Evolutionary conservation across 2,113 vertebrate species (phyloP), one percentile per base, ranked within the genome.

Genomic region (Opisthocomus hoazin): DNA sequence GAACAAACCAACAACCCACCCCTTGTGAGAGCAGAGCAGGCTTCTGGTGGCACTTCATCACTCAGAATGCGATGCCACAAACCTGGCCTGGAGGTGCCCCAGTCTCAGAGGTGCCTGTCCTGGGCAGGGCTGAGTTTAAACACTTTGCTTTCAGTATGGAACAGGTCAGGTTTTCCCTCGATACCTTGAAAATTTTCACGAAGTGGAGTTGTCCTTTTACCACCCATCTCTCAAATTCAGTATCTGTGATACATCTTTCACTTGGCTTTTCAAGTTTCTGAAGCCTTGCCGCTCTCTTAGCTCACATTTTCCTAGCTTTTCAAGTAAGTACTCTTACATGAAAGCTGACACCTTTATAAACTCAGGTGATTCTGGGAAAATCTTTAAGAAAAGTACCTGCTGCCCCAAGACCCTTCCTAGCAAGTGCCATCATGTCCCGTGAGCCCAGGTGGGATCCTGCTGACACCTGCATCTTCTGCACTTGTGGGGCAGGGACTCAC

Each of bases 351-450:
- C 7, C 51, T 30, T 27, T 34, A 20, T 8, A 24, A 60, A 56
- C 68, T 45, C 22, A 22, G 24, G 8, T 1, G 6, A 14, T 32
- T 36, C 22, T 29, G 50, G 50, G 34, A 81, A 89, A 39, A 6
- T 26, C 48, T 10, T 65, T 51, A 13, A n/a, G 17, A 48, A 65
- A 36, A 36, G 26, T 1, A 18, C 3, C 45, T 39, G 85, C 10
- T 48, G 20, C 30, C 15, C 45, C 24, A 19, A 39, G 11, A 18
- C 14, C 15, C 21, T 75, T 74, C 12, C 39, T 10, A 51, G 32
- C 34, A 51, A 63, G 5, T 32, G n/a, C n/a, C 63, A 26, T 10
- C 0, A 0, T 16, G 36, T 78, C 34, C 46, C 23, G 12, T 0
- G 34, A 75, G 46, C 36, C 80, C 30, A 12, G 80, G 41, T 1